phyloP scores from a whole-genome alignment of 2,113 vertebrate genomes.

The Choloepus hoffmanni region DNA sequence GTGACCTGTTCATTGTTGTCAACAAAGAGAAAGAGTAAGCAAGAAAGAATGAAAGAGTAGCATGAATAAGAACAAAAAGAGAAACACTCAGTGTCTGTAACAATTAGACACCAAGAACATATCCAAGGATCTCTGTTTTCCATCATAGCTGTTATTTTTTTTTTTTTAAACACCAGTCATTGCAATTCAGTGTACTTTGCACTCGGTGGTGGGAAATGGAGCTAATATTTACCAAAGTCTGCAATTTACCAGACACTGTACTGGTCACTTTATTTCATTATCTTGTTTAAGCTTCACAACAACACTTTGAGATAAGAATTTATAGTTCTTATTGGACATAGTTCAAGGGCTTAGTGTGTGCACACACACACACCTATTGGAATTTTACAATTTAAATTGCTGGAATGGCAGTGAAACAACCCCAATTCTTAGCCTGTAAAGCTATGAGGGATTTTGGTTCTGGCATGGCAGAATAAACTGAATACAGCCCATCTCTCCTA shows the following conservation, averaged over 20 bases:
- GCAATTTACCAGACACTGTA: constrained; percentile 15
- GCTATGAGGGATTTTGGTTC: constrained; percentile 2
- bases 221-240: constrained; percentile 29
- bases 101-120: constrained; percentile 29
- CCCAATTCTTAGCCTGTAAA: background rate
- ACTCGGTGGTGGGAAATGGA: background rate
- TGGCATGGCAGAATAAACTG: background rate
- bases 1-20: constrained; percentile 11
- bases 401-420: background rate
- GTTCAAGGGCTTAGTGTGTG: background rate
- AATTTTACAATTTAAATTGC: constrained; percentile 17
- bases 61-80: constrained; percentile 59
- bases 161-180: background rate
- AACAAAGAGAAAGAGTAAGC: constrained; percentile 39
- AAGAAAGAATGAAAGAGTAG: constrained; percentile 39
- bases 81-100: background rate
- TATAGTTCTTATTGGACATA: background rate
- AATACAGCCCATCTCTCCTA: background rate
- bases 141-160: background rate
- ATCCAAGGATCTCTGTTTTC: background rate
- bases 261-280: background rate
- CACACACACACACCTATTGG: background rate
- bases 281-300: constrained; percentile 37
- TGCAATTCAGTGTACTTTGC: constrained; percentile 8
- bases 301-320: constrained; percentile 37